A percentile compares a stretch with the other conserved stretches of the same genome.
Evolutionary conservation across 2,797 vertebrate genomes (phyloP).

Genomic region (Ctenopoma kingsleyae): DNA sequence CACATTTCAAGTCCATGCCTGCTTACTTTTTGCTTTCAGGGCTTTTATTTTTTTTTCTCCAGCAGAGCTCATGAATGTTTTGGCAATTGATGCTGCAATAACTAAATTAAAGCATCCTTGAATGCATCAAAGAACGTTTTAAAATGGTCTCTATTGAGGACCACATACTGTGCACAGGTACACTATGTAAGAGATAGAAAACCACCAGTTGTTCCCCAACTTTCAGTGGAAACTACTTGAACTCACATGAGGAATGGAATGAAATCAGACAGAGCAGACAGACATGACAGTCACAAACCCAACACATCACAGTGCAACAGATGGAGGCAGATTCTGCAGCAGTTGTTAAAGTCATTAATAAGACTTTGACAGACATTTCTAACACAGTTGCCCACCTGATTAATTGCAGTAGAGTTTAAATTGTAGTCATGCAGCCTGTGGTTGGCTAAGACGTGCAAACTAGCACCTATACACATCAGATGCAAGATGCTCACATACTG

Average conservation of each 20-base stretch:
- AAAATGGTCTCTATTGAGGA: background rate
- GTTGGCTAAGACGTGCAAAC: constrained; percentile 28
- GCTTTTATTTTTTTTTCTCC: background rate
- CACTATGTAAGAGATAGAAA: background rate
- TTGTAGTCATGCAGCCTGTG: constrained; percentile 40
- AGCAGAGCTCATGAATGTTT: background rate
- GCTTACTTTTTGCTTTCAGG: background rate
- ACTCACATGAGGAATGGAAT: background rate
- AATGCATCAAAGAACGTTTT: background rate
- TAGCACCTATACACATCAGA: constrained; percentile 16
- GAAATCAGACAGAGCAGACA: background rate
- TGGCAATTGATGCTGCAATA: background rate
- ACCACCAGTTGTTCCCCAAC: background rate
- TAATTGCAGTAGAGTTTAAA: constrained; percentile 46
- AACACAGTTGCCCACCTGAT: constrained; percentile 53
- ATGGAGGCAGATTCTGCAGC: constrained; percentile 27
- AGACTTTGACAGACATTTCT: constrained; percentile 51
- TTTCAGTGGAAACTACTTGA: background rate
- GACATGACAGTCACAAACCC: background rate
- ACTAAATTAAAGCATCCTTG: background rate
- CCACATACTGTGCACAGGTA: background rate
- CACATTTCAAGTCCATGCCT: background rate
- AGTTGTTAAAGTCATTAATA: constrained; percentile 31
- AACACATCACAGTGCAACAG: constrained; percentile 35
- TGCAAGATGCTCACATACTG: background rate